phyloP scores from a whole-genome alignment of 2,113 vertebrate species.

The Microtus pennsylvanicus region DNA sequence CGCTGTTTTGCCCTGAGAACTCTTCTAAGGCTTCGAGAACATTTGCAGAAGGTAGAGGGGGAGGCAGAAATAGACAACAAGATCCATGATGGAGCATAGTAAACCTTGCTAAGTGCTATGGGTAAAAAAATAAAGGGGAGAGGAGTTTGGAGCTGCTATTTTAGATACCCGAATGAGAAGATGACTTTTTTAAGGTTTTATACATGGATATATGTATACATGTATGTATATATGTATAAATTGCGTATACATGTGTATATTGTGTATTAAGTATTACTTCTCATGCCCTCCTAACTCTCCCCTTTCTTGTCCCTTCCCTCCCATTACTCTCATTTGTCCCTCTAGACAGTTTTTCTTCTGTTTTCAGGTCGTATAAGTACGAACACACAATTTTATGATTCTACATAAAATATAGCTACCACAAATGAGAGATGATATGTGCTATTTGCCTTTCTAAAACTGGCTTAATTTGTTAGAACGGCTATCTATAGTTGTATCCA shows the following conservation, averaged over 20 bases:
- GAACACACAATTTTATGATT: not conserved
- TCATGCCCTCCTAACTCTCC: not conserved
- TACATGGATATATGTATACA: not conserved
- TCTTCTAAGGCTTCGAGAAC: not conserved
- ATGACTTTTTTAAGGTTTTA: not conserved
- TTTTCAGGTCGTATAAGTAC: not conserved
- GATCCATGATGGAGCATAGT: not conserved
- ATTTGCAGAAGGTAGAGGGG: not conserved
- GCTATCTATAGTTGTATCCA: not conserved
- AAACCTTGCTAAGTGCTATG: not conserved
- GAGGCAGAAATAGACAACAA: not conserved
- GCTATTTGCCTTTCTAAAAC: not conserved
- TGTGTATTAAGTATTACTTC: not conserved
- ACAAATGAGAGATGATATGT: not conserved
- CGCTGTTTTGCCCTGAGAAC: not conserved
- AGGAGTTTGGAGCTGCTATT: not conserved
- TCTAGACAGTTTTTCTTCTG: not conserved
- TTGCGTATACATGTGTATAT: not conserved
- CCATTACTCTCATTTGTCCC: not conserved
- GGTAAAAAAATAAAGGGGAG: conserved; percentile 2
- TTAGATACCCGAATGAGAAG: no score
- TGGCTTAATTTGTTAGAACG: not conserved
- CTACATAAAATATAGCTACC: not conserved
- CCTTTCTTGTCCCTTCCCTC: not conserved
- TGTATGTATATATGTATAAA: not conserved